phyloP scores from a whole-genome alignment of 2,113 vertebrate genomes.

The Rhynchopsitta pachyrhyncha region DNA sequence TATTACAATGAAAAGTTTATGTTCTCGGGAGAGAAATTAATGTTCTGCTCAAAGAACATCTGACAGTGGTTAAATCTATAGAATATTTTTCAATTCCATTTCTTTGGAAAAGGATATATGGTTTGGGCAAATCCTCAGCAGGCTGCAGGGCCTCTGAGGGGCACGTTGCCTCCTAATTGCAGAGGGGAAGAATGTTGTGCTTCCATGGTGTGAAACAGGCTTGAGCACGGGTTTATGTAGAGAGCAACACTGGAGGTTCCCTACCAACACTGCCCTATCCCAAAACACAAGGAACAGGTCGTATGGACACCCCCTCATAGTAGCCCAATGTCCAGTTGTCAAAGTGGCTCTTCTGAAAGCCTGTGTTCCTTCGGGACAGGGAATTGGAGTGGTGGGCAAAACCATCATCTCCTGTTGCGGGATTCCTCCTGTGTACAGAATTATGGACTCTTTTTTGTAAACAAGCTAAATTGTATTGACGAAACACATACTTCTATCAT shows the following conservation, averaged over 20 bases:
- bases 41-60: constrained; percentile 1
- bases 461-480: background rate
- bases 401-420: background rate
- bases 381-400: background rate
- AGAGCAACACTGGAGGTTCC: rapidly evolving
- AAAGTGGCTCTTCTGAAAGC: background rate
- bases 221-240: background rate
- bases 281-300: background rate
- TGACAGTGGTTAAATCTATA: constrained; percentile 6
- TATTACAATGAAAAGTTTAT: background rate
- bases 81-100: background rate
- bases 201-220: background rate
- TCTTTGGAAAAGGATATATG: background rate
- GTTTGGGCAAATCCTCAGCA: background rate
- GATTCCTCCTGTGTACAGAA: background rate
- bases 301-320: too few species aligned
- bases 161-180: background rate
- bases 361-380: rapidly evolving
- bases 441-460: background rate
- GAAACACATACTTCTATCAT: background rate
- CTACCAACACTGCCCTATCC: rapidly evolving
- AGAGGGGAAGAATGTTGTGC: background rate
- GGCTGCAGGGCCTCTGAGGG: background rate
- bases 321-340: background rate
- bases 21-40: constrained; percentile 9